A percentile compares a stretch with the other conserved stretches of the same genome.
phyloP scores from a whole-genome alignment of 2,797 vertebrate species.

The Pseudomugil gertrudae region DNA sequence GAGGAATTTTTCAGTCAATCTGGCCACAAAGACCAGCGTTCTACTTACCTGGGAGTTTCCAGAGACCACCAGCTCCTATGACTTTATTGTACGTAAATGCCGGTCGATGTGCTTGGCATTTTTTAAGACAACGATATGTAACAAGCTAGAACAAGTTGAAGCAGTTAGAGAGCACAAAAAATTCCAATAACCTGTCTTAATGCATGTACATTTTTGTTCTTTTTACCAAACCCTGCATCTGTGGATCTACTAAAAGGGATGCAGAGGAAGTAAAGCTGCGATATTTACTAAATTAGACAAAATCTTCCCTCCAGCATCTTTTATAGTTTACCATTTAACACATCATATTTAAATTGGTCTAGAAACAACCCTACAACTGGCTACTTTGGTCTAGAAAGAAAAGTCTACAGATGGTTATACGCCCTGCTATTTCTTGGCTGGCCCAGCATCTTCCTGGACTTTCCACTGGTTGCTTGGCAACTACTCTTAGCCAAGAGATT shows the following conservation, averaged over 20 bases:
- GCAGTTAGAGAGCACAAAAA: background rate
- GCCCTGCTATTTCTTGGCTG: constrained; percentile 8
- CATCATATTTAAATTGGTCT: background rate
- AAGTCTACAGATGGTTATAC: background rate
- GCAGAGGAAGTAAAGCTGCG: too few species aligned
- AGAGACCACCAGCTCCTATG: constrained; percentile 85
- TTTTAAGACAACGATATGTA: background rate
- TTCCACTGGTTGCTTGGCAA: constrained; percentile 20
- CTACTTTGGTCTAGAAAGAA: constrained; percentile 10
- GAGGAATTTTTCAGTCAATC: constrained; percentile 97
- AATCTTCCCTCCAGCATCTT: background rate
- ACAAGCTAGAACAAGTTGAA: background rate
- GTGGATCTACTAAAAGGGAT: background rate
- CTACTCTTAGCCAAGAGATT: constrained; percentile 14
- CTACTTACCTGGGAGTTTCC: constrained; percentile 98
- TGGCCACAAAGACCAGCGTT: constrained; percentile 96
- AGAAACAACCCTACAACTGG: too few species aligned
- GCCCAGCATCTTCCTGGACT: constrained; percentile 8
- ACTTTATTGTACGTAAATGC: constrained; percentile 88
- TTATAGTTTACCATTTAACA: constrained; percentile 1
- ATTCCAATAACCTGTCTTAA: background rate
- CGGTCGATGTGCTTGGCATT: background rate
- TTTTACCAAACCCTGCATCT: background rate
- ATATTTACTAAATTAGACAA: too few species aligned
- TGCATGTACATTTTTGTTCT: background rate